A percentile compares a stretch with the other conserved stretches of the same genome.
These are phyloP conservation scores for Hydropotes inermis DNA, from an alignment of 2,113 vertebrate species.

Conservation along the genomic window DNA sequence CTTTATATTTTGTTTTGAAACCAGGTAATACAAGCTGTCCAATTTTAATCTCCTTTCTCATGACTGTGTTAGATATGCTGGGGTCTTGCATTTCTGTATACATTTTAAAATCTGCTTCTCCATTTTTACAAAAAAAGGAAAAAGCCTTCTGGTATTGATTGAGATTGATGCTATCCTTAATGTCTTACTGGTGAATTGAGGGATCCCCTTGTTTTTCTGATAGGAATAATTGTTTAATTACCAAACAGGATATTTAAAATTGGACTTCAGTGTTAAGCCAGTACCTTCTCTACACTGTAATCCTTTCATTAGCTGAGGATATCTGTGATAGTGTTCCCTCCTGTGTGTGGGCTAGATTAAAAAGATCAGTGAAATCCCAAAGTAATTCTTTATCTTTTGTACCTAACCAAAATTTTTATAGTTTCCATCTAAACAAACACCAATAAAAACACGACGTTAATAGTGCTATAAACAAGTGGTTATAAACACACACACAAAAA, in stretches of 20 bases:
- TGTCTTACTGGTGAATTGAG: background rate
- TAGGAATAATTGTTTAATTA: background rate
- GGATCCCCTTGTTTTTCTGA: background rate
- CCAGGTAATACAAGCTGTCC: background rate
- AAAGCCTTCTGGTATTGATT: background rate
- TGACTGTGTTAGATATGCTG: background rate
- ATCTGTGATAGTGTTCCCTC: background rate
- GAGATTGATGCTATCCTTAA: background rate
- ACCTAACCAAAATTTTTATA: background rate
- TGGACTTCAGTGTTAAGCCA: background rate
- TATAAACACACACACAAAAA: background rate
- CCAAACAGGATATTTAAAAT: background rate
- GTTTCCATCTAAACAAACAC: slow-evolving; percentile 16
- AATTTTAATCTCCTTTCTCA: background rate
- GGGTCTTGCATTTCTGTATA: background rate
- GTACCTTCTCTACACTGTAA: background rate
- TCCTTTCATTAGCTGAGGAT: background rate
- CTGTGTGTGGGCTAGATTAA: background rate
- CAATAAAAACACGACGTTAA: background rate
- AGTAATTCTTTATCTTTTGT: background rate
- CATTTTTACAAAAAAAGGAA: background rate
- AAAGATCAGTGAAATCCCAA: background rate
- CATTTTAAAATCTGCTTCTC: slow-evolving; percentile 10
- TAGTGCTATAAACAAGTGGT: background rate
- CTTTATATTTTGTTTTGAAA: background rate